Evolutionary conservation across 2,888 invertebrate genomes (phyloP), one percentile per base, ranked within the genome.

Genomic region (Drosophila rellima): DNA sequence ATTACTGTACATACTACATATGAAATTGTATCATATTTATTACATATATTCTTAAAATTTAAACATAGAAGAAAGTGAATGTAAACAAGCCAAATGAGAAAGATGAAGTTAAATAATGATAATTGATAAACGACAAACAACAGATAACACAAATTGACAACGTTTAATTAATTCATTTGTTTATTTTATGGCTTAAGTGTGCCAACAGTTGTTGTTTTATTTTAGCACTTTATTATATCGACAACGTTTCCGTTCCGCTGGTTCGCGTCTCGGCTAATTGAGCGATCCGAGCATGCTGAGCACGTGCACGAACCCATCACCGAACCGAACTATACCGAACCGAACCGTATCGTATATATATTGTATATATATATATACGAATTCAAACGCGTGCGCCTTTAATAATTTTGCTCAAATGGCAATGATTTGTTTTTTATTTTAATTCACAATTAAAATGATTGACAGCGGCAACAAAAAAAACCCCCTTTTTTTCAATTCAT

Each of bases 31-130:
- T 59, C 55, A 77, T 75, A 77, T 57, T 45, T 55, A 60, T n/a
- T n/a, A n/a, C n/a, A n/a, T 33, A 40, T 42, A 60, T 54, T 70
- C 56, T 42, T 87, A 83, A 77, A 55, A 60, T 63, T 33, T 44
- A 37, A 37, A 54, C 37, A 37, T 62, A 62, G 26, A 39, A 29
- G 67, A 84, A 76, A 88, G 82, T 82, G 79, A 82, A 88, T 82
- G 88, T 88, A 88, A 82, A 88, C 86, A 88, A 84, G 74, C 88
- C 88, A 82, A 82, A 85, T 74, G 59, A 66, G 50, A 61, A 75
- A 17, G 15, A 69, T 56, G 8, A 26, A 54, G 37, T 45, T 50
- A 20, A 29, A 47, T 11, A 47, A 29, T 45, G 50, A 63, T 42
- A 60, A 56, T 11, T 31, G n/a, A 40, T 65, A 55, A 31, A 50